phyloP scores from a whole-genome alignment of 2,797 vertebrate species.

The Petrocephalus sullivani region DNA sequence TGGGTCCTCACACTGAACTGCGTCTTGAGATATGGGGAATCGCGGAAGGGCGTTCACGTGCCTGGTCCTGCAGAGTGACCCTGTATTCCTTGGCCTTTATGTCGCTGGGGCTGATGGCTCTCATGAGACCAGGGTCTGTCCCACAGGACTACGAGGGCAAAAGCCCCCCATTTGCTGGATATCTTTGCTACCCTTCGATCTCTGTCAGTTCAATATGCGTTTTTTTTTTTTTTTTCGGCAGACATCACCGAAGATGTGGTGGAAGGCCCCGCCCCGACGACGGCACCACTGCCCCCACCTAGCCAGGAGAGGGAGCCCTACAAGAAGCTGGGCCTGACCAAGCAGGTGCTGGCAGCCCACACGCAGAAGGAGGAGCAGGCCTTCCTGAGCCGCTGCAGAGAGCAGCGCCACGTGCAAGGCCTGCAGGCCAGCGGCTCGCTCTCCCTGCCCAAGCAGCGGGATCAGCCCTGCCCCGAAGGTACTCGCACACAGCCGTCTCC shows the following conservation, averaged over 20 bases:
- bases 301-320: slow-evolving; percentile 75
- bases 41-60: background rate
- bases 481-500: slow-evolving; percentile 32
- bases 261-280: slow-evolving; percentile 51
- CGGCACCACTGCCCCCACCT: slow-evolving; percentile 45
- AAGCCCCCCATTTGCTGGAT: background rate
- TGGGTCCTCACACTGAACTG: background rate
- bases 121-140: background rate
- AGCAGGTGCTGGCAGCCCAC: slow-evolving; percentile 86
- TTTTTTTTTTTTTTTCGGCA: slow-evolving; percentile 38
- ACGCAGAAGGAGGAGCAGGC: slow-evolving; percentile 90
- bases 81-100: background rate
- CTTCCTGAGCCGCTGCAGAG: slow-evolving; percentile 78
- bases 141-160: background rate
- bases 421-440: slow-evolving; percentile 73
- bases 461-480: slow-evolving; percentile 47
- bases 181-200: background rate
- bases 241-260: slow-evolving; percentile 76
- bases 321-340: slow-evolving; percentile 82
- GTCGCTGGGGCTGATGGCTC: background rate
- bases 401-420: slow-evolving; percentile 61
- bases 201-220: background rate
- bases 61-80: background rate
- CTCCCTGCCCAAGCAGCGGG: slow-evolving; percentile 59
- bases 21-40: background rate